Percentiles rank a stretch among this genome's conserved stretches.
Evolutionary conservation across 92 coral and sea anemone genomes (phyloP).

Genomic region (Actinernus sp.): DNA sequence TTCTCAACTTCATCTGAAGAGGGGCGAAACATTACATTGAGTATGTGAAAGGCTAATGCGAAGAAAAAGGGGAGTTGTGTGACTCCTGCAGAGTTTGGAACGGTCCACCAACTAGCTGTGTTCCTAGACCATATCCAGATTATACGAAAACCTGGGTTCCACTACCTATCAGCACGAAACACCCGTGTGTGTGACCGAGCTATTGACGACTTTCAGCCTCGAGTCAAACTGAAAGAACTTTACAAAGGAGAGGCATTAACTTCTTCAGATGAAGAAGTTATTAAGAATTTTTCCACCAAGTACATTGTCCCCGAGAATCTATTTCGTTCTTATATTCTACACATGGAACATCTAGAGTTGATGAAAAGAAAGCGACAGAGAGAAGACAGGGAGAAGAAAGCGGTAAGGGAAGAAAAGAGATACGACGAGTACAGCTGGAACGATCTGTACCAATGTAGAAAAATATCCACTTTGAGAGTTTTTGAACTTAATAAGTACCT

Average conservation of each 20-base stretch:
- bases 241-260: slow-evolving; percentile 8
- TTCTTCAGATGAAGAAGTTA: slow-evolving; percentile 31
- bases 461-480: slow-evolving; percentile 38
- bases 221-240: slow-evolving; percentile 38
- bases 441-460: slow-evolving; percentile 41
- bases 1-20: slow-evolving; percentile 9
- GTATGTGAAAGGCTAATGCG: slow-evolving; percentile 49
- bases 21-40: slow-evolving; percentile 57
- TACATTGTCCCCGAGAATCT: slow-evolving; percentile 57
- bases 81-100: slow-evolving; percentile 47
- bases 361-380: slow-evolving; percentile 48
- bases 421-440: slow-evolving; percentile 47
- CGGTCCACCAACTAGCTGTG: slow-evolving; percentile 44
- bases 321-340: slow-evolving; percentile 37
- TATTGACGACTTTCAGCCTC: slow-evolving; percentile 65
- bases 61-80: slow-evolving; percentile 32
- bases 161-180: slow-evolving; percentile 48
- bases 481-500: slow-evolving; percentile 67
- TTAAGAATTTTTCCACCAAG: slow-evolving; percentile 48
- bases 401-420: slow-evolving; percentile 18
- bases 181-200: slow-evolving; percentile 33
- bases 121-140: slow-evolving; percentile 74
- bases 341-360: slow-evolving; percentile 52
- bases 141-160: slow-evolving; percentile 40
- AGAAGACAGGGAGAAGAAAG: slow-evolving; percentile 40